Evolutionary conservation across 2,888 invertebrate genomes (phyloP).

Genomic region (Ophion ventricosus): DNA sequence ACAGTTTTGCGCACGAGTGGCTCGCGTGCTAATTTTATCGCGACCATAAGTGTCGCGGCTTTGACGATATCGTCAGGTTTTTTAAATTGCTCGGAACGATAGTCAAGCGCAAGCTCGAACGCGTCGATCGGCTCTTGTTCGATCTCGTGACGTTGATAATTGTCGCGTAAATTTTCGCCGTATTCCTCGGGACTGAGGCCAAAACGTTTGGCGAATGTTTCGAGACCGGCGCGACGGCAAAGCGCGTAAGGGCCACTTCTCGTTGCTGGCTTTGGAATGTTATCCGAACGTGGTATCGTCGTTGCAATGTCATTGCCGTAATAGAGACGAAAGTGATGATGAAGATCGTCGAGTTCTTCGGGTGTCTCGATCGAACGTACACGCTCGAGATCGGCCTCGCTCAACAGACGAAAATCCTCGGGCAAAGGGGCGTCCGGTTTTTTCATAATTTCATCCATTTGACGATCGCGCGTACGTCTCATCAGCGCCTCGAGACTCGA

Average conservation of each 20-base stretch:
- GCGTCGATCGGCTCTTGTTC: constrained; percentile 94
- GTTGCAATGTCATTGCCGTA: constrained; percentile 89
- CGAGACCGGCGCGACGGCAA: constrained; percentile 92
- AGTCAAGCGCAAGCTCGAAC: constrained; percentile 91
- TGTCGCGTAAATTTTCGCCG: constrained; percentile 96
- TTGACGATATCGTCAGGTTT: constrained; percentile 92
- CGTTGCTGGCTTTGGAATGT: constrained; percentile 91
- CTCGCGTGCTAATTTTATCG: constrained; percentile 94
- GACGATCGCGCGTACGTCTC: constrained; percentile 95
- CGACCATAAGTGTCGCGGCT: constrained; percentile 96
- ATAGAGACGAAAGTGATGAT: constrained; percentile 95
- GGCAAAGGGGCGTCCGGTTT: constrained; percentile 91
- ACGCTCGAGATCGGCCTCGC: constrained; percentile 92
- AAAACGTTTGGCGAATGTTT: constrained; percentile 93
- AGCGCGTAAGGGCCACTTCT: constrained; percentile 94
- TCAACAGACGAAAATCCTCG: constrained; percentile 91
- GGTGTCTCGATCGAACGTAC: constrained; percentile 90
- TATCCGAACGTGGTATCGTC: constrained; percentile 82
- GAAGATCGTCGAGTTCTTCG: constrained; percentile 95
- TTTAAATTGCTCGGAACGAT: constrained; percentile 71
- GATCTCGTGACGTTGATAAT: constrained; percentile 96
- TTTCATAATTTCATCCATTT: constrained; percentile 84
- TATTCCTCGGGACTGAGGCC: constrained; percentile 96
- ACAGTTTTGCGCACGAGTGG: constrained; percentile 93
- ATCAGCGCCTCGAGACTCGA: constrained; percentile 91